Evolutionary conservation across 2,797 vertebrate species (phyloP).

Genomic region (Sebastes hubbsi): DNA sequence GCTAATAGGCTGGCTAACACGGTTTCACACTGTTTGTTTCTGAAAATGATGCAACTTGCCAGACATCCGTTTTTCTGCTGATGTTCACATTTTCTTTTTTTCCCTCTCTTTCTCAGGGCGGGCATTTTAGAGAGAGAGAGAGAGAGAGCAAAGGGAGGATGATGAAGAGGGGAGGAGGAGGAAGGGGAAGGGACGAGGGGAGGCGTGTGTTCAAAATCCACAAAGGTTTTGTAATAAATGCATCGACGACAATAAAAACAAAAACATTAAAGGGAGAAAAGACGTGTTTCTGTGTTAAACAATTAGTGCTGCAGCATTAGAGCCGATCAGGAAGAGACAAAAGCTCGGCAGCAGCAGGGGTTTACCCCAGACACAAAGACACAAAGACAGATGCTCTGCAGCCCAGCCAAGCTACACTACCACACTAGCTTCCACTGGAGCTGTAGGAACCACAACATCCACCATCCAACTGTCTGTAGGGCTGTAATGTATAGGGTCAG

Average conservation of each 20-base stretch:
- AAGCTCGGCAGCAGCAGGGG: constrained; percentile 76
- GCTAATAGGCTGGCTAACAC: constrained; percentile 82
- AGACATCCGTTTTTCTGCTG: constrained; percentile 84
- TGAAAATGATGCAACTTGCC: constrained; percentile 85
- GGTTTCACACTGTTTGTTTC: constrained; percentile 81
- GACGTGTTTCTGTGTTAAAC: constrained; percentile 86
- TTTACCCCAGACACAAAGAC: constrained; percentile 82
- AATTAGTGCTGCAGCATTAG: constrained; percentile 85
- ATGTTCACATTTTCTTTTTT: constrained; percentile 72
- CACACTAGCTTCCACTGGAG: constrained; percentile 56
- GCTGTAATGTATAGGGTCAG: not conserved
- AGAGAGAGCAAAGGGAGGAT: constrained; percentile 12
- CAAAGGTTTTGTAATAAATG: constrained; percentile 86
- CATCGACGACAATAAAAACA: constrained; percentile 82
- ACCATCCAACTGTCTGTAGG: constrained; percentile 24
- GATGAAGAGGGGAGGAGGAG: constrained; percentile 33
- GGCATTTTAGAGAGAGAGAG: constrained; percentile 61
- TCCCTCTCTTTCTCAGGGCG: constrained; percentile 58
- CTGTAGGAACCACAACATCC: constrained; percentile 24
- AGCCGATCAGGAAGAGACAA: constrained; percentile 80
- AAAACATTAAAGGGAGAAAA: constrained; percentile 85
- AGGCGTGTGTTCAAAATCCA: constrained; percentile 77
- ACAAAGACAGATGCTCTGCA: constrained; percentile 75
- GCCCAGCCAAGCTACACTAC: constrained; percentile 64
- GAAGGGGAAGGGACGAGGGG: constrained; percentile 42